Percentiles rank a stretch among this genome's conserved stretches.
phyloP scores from a whole-genome alignment of 2,888 invertebrate species.

The Sialis fuliginosa region DNA sequence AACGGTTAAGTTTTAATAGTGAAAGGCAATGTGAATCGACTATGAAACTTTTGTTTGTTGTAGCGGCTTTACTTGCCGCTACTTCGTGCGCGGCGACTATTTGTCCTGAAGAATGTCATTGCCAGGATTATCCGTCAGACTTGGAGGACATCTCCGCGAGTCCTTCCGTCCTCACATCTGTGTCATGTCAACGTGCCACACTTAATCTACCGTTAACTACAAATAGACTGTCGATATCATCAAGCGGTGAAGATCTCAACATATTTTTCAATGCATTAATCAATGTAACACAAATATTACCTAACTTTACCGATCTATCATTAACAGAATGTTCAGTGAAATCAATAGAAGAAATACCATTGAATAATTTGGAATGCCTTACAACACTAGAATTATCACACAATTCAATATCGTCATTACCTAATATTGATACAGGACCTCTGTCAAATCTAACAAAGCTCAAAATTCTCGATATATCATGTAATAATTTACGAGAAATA shows the following conservation, averaged over 20 bases:
- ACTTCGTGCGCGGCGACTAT: constrained; percentile 15
- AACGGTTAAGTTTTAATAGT: not conserved
- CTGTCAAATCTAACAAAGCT: constrained; percentile 23
- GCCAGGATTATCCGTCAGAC: constrained; percentile 15
- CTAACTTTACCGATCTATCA: constrained; percentile 7
- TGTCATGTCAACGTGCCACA: constrained; percentile 10
- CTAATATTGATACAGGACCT: not conserved
- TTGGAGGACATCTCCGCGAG: not conserved
- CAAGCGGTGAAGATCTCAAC: constrained; percentile 14
- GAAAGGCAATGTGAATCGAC: too few relatives aligned
- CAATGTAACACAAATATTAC: constrained; percentile 10
- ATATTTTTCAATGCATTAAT: constrained; percentile 11
- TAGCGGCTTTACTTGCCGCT: constrained; percentile 17
- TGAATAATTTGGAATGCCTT: constrained; percentile 10
- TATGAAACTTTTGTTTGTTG: constrained; percentile 15
- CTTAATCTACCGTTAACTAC: constrained; percentile 8
- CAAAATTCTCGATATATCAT: constrained; percentile 39
- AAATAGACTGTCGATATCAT: constrained; percentile 10
- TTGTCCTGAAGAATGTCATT: constrained; percentile 20
- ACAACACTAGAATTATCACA: constrained; percentile 15
- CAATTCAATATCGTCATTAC: constrained; percentile 10
- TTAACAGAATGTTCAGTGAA: constrained; percentile 7
- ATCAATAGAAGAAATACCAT: constrained; percentile 2
- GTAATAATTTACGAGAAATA: constrained; percentile 34
- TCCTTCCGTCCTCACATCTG: constrained; percentile 3